These are phyloP conservation scores for Nothocercus julius DNA, from an alignment of 2,113 vertebrate species.

Conservation along the genomic window DNA sequence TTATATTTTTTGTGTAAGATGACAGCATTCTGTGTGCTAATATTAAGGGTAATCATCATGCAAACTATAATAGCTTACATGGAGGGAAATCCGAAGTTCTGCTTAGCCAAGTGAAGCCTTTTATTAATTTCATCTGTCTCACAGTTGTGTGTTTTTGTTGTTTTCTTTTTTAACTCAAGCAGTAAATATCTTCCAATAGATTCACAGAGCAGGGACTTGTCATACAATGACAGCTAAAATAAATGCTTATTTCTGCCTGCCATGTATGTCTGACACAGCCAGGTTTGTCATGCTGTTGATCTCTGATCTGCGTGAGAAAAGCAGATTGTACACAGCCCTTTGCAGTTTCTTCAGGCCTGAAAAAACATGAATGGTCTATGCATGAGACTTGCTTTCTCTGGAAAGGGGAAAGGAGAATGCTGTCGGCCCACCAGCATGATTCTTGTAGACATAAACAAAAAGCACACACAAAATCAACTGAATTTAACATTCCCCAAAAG, in stretches of 20 bases:
- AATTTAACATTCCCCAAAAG: background rate
- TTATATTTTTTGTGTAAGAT: slow-evolving; percentile 48
- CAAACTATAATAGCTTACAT: slow-evolving; percentile 25
- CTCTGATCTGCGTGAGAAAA: slow-evolving; percentile 9
- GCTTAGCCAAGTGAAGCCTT: slow-evolving; percentile 25
- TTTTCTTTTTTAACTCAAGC: background rate
- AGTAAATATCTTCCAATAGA: slow-evolving; percentile 31
- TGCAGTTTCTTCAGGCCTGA: background rate
- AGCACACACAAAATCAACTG: rapidly evolving
- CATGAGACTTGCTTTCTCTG: background rate
- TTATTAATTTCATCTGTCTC: slow-evolving; percentile 54
- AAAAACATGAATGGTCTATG: rapidly evolving
- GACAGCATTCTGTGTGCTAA: slow-evolving; percentile 19
- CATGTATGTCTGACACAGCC: background rate
- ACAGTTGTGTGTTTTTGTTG: background rate
- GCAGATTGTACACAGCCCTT: slow-evolving; percentile 3
- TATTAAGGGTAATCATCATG: slow-evolving; percentile 45
- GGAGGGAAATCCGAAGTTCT: slow-evolving; percentile 40
- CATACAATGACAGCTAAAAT: slow-evolving; percentile 9
- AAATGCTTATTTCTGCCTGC: slow-evolving; percentile 19
- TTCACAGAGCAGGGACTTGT: background rate
- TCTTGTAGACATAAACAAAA: background rate
- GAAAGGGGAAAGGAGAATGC: background rate
- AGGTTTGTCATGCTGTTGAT: slow-evolving; percentile 19
- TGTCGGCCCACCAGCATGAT: background rate